phyloP scores from a whole-genome alignment of 2,888 invertebrate genomes.

The Gari tellinella region DNA sequence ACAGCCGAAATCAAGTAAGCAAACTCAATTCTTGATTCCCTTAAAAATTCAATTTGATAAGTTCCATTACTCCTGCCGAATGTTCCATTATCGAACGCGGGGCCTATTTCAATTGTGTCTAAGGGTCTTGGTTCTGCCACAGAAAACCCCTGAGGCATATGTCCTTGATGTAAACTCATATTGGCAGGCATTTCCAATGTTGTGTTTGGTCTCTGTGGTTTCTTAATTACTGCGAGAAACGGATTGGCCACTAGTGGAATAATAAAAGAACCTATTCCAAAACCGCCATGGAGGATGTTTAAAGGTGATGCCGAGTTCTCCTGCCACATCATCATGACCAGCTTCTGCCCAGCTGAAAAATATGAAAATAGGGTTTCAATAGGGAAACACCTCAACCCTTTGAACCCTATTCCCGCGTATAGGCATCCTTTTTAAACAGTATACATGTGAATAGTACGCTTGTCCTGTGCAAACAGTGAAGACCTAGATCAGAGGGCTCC shows the following conservation, averaged over 20 bases:
- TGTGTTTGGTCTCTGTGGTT: neutral
- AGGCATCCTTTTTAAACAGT: too few relatives aligned
- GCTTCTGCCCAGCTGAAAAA: conserved; percentile 70
- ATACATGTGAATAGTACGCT: too few relatives aligned
- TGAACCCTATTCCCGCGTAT: too few relatives aligned
- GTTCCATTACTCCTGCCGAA: neutral
- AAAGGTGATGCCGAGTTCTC: conserved; percentile 71
- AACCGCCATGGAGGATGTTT: conserved; percentile 73
- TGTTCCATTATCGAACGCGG: neutral
- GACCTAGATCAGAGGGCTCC: too few relatives aligned
- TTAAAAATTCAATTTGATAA: conserved; percentile 3
- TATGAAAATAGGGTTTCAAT: neutral
- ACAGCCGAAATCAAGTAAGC: conserved; percentile 63
- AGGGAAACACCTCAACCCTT: too few relatives aligned
- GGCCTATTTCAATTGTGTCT: too few relatives aligned
- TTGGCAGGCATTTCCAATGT: neutral
- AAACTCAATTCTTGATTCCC: conserved; percentile 66
- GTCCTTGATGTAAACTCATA: neutral
- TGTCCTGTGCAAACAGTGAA: too few relatives aligned
- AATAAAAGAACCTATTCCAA: conserved; percentile 74
- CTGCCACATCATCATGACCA: conserved; percentile 70
- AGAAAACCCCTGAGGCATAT: neutral
- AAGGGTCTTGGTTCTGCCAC: neutral
- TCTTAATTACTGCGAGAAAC: conserved; percentile 62
- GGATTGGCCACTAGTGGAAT: conserved; percentile 71